Conservation (phyloP, 2,888 invertebrate genomes). For the Sminthurides aquaticus region DNA sequence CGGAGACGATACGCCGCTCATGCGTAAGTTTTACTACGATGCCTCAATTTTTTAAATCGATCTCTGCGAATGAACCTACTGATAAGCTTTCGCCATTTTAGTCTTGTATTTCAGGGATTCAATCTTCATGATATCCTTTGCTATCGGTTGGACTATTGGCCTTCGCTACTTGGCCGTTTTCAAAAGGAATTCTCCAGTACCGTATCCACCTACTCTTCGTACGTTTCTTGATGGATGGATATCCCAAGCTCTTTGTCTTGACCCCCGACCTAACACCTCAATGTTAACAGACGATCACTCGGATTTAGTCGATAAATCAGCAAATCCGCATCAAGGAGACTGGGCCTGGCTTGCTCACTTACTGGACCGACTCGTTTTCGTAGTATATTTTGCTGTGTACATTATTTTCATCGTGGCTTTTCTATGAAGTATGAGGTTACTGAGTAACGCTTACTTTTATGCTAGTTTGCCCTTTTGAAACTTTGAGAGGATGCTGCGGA, state of each 20-base stretch:
- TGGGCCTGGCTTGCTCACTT: constrained; percentile 43
- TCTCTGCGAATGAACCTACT: too few species aligned
- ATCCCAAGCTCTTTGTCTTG: constrained; percentile 39
- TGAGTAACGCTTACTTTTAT: too few species aligned
- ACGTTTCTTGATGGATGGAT: constrained; percentile 34
- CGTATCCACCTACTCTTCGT: constrained; percentile 35
- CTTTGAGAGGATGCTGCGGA: too few species aligned
- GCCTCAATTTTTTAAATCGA: not conserved
- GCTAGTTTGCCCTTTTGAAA: too few species aligned
- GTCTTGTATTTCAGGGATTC: constrained; percentile 42
- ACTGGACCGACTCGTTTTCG: constrained; percentile 38
- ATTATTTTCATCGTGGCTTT: constrained; percentile 35
- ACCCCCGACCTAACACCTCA: constrained; percentile 33
- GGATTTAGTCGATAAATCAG: constrained; percentile 29
- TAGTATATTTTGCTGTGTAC: constrained; percentile 39
- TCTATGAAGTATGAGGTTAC: too few species aligned
- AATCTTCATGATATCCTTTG: constrained; percentile 38
- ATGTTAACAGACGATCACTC: constrained; percentile 20
- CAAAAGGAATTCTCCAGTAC: constrained; percentile 42
- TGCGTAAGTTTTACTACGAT: constrained; percentile 34
- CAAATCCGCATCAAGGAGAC: constrained; percentile 38
- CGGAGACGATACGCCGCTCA: constrained; percentile 39
- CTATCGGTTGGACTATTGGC: constrained; percentile 41
- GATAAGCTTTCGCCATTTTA: constrained; percentile 14
- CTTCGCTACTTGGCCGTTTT: constrained; percentile 41